A percentile compares a stretch with the other conserved stretches of the same genome.
phyloP scores from a whole-genome alignment of 2,888 invertebrate genomes.

The Ernsta delagoae region DNA sequence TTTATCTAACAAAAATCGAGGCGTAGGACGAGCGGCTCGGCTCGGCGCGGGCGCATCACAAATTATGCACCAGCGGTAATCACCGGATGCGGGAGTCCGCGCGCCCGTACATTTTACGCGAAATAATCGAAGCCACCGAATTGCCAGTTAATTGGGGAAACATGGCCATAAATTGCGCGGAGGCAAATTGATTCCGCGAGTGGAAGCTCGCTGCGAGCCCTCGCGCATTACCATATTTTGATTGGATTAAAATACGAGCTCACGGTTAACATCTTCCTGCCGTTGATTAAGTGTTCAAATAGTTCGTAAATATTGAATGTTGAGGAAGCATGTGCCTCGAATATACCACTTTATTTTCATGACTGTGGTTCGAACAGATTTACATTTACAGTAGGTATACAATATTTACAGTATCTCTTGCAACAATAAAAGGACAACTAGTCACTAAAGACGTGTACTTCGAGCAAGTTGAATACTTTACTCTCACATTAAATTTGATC shows the following conservation, averaged over 20 bases:
- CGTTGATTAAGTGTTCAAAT: conserved; percentile 69
- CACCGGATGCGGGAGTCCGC: conserved; percentile 81
- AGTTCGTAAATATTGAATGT: conserved; percentile 63
- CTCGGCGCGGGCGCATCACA: conserved; percentile 77
- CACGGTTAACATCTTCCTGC: conserved; percentile 69
- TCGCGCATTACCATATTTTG: conserved; percentile 75
- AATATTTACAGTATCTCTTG: conserved; percentile 43
- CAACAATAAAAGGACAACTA: not conserved
- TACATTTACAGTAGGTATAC: not conserved
- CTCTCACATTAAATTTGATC: conserved; percentile 49
- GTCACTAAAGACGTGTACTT: not conserved
- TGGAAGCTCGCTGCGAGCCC: conserved; percentile 55
- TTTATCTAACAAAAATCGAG: conserved; percentile 82
- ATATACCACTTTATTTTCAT: conserved; percentile 58
- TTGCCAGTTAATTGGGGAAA: conserved; percentile 82
- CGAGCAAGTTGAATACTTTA: conserved; percentile 57
- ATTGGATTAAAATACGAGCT: conserved; percentile 74
- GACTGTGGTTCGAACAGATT: conserved; percentile 44
- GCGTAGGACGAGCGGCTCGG: conserved; percentile 59
- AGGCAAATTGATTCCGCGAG: conserved; percentile 76
- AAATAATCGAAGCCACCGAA: conserved; percentile 84
- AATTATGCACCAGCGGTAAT: conserved; percentile 79
- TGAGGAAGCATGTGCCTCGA: conserved; percentile 60
- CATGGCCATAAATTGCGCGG: conserved; percentile 76
- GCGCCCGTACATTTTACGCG: conserved; percentile 80